Evolutionary conservation across 2,113 vertebrate genomes (phyloP), one percentile per base, ranked within the genome.

Genomic region (Nesogale talazaci): DNA sequence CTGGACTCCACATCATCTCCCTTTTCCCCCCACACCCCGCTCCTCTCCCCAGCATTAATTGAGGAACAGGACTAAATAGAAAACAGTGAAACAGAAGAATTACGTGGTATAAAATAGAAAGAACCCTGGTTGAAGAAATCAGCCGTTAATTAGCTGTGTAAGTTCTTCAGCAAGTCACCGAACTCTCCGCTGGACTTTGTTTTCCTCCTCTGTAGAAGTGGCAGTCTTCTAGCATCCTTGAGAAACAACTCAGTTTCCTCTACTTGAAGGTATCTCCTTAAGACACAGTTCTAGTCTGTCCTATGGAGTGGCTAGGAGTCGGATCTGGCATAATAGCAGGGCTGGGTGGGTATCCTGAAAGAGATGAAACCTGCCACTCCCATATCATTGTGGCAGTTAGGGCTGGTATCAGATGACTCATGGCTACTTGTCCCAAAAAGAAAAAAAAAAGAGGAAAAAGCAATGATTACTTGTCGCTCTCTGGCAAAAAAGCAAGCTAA

Each of bases 341-440:
- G 9, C 14, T 17, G 29, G 12, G 31, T 69, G 20, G 63, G 65
- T 74, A 19, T 29, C 46, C 46, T 57, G 79, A 87, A 95, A 92
- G 93, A 96, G 89, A 88, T 59, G 12, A 83, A 96, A 95, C 89
- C 89, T 92, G 63, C 94, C 89, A 46, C 96, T 97, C 82, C 95
- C 95, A 79, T 97, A 88, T 95, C 94, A 94, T 95, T 96, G 95
- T 97, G 97, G 88, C 77, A 94, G 61, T 81, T 88, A 90, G 92
- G 56, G 56, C 56, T 92, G 76, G 67, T 92, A 90, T 93, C 57
- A 25, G 70, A 84, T 96, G 95, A 96, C 38, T 96, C 95, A 94
- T n/a, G 72, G 70, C n/a, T 95, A 76, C 61, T 93, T 94, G 88
- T 86, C 29, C 70, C 81, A 59, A 94, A 92, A 94, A 52, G 70